These are phyloP conservation scores for Bos indicus DNA, from an alignment of 2,113 vertebrate species.

Conservation along the genomic window DNA sequence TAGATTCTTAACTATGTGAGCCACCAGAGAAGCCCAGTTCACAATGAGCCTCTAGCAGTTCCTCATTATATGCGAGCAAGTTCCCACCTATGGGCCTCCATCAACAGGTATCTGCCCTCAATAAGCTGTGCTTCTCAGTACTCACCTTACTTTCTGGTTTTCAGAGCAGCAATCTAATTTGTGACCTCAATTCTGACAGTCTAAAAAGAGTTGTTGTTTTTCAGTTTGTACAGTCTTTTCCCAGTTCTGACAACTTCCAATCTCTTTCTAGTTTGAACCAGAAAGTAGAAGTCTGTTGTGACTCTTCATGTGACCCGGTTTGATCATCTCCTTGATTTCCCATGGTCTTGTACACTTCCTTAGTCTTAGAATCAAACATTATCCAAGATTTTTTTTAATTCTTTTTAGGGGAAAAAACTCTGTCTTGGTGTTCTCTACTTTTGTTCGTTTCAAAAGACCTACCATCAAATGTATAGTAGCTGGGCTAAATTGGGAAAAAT, in stretches of 20 bases:
- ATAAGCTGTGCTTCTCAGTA: background rate
- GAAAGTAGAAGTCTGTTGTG: background rate
- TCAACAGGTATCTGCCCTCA: too few relatives aligned
- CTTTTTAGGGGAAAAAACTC: background rate
- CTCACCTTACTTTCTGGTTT: background rate
- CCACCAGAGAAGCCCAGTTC: background rate
- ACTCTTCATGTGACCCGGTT: background rate
- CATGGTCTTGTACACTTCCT: background rate
- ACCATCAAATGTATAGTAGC: background rate
- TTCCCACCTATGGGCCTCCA: accelerated
- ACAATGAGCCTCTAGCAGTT: background rate
- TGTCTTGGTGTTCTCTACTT: background rate
- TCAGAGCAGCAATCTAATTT: background rate
- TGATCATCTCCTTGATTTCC: background rate
- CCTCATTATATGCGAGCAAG: accelerated
- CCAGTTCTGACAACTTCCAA: background rate
- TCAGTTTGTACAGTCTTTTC: background rate
- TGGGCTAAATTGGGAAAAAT: background rate
- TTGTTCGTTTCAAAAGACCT: background rate
- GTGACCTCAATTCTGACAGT: background rate
- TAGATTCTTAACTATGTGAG: background rate
- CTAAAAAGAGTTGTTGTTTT: background rate
- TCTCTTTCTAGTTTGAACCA: background rate
- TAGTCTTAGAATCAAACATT: background rate
- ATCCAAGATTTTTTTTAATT: background rate